These are phyloP conservation scores for Ochotona curzoniae DNA, from an alignment of 2,113 vertebrate species.

Conservation along the genomic window DNA sequence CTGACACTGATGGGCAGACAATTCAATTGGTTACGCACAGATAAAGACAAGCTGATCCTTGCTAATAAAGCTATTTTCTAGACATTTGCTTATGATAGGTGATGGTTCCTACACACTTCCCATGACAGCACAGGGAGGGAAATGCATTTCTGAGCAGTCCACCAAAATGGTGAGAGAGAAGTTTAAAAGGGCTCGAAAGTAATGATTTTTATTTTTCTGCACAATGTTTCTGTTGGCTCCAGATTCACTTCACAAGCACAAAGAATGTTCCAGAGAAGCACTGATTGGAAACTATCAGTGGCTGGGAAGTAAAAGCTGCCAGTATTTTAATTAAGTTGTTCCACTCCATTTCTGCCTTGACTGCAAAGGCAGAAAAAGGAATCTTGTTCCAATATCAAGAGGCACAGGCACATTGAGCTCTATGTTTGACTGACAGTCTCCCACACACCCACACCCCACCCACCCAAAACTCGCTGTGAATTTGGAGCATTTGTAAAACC, in stretches of 20 bases:
- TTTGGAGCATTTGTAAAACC: conserved; percentile 53
- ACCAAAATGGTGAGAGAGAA: conserved; percentile 1
- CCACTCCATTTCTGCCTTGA: conserved; percentile 54
- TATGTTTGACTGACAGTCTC: conserved; percentile 54
- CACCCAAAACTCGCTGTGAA: conserved; percentile 28
- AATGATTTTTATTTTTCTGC: conserved; percentile 5
- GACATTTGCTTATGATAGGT: background rate
- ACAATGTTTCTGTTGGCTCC: background rate
- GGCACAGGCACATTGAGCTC: conserved; percentile 27
- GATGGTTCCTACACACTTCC: background rate
- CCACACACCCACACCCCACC: background rate
- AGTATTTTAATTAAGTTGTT: conserved; percentile 60
- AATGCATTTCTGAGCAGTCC: background rate
- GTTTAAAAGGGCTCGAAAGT: background rate
- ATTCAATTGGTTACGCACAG: background rate
- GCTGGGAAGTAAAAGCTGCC: conserved; percentile 26
- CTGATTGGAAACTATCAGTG: background rate
- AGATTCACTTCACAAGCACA: background rate
- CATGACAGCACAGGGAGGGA: background rate
- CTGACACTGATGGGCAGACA: background rate
- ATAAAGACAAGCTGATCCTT: background rate
- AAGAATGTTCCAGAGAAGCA: background rate
- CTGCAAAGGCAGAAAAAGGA: background rate
- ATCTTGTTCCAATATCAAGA: conserved; percentile 55
- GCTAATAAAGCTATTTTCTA: conserved; percentile 15